Base-by-base conservation (phyloP, 1,140 invertebrate genomes). In the Aradophagus sp. region DNA sequence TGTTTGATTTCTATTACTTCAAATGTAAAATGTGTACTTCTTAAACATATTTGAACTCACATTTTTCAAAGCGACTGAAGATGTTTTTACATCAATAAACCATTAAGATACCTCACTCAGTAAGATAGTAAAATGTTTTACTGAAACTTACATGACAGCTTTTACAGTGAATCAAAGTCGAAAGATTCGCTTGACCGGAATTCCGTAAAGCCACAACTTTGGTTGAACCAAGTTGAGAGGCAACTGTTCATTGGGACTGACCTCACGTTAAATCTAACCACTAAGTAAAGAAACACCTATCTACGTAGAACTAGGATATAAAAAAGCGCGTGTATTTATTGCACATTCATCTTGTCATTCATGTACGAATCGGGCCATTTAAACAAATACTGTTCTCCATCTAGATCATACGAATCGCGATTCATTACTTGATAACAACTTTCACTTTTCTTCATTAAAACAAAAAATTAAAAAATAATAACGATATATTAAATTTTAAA, bases 311-410 rank as follows among this genome's bases (percentile, higher is more conserved):
- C 58, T 63, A 63, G 39, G 26, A 47, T 58, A 70, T 59, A 63
- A 70, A 63, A 70, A 63, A 70, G 55, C 67, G 36, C 53, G 39
- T 65, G 14, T 67, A 35, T 35, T 63, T 67, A 73, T 73, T 73
- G 69, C 69, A 73, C 69, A 73, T 67, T 73, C 62, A 73, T 20
- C 38, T 67, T 62, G 29, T 50, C 58, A 66, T 48, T 66, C 48
- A 14, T 56, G 39, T 53, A 41, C 35, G 34, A 59, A 65, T 26
- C 39, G 47, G 58, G 38, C 32, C 32, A 12, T 34, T 70, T 44
- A 31, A 15, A 47, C 36, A 65, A 63, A 58, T 58, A 62, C 56
- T 62, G 36, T 50, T 45, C 36, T 69, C 31, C 38, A 48, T 61
- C 58, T 13, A 19, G 23, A 55, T 58, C 31, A 23, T 23, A 35